Evolutionary conservation across 2,113 vertebrate genomes (phyloP).

Genomic region (Murina feae): DNA sequence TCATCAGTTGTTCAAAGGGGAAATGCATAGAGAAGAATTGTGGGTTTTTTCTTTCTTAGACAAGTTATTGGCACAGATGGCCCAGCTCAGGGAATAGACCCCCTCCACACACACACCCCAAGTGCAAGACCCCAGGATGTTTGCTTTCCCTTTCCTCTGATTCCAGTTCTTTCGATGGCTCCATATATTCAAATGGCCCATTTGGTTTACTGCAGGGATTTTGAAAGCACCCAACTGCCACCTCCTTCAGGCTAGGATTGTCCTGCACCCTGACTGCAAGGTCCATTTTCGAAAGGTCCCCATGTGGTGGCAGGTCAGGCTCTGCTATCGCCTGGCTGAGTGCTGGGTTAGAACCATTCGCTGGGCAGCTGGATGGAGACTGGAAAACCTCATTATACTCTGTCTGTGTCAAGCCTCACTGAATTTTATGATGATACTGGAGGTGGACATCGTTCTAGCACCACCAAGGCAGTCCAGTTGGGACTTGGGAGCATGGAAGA

Average conservation of each 20-base stretch:
- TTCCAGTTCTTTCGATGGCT: not conserved
- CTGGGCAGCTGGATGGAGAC: not conserved
- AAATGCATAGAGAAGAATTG: not conserved
- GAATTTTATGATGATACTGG: not conserved
- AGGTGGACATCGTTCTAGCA: not conserved
- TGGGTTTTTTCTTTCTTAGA: not conserved
- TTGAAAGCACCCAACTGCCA: not conserved
- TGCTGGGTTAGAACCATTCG: not conserved
- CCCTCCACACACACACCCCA: not conserved
- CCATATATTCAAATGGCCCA: not conserved
- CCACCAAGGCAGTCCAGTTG: not conserved
- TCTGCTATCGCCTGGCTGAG: not conserved
- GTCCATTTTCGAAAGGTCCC: not conserved
- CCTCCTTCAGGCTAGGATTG: not conserved
- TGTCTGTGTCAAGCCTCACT: not conserved
- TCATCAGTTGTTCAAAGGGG: conserved; percentile 32
- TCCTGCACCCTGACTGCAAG: not conserved
- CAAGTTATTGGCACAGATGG: not conserved
- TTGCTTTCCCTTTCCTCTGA: not conserved
- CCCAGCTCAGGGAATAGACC: not conserved
- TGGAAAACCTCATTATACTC: not conserved
- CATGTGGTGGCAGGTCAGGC: accelerated
- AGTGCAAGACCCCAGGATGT: not conserved
- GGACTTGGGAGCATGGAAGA: not conserved
- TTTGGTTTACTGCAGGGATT: not conserved